These are phyloP conservation scores for Sarcophaga peregrina DNA, from an alignment of 1,140 invertebrate genomes.

Conservation along the genomic window DNA sequence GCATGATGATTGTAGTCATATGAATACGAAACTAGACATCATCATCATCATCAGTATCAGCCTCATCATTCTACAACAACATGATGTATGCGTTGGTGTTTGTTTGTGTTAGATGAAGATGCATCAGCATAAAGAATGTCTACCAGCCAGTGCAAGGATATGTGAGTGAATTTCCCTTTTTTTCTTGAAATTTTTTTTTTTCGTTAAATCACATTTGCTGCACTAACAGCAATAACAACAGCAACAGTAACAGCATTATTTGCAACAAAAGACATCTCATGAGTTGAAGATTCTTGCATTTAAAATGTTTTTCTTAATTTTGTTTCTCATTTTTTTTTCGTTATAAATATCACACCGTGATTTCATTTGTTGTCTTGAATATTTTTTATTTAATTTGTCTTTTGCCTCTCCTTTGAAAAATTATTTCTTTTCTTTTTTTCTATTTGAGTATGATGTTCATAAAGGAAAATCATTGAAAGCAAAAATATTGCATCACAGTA, in stretches of 20 bases:
- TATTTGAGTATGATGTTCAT: neutral
- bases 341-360: neutral
- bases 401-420: neutral
- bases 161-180: neutral
- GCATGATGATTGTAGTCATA: neutral
- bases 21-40: conserved; percentile 12
- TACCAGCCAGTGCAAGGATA: neutral
- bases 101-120: neutral
- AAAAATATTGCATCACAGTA: neutral
- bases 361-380: neutral
- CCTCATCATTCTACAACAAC: too few species aligned
- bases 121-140: neutral
- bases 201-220: neutral
- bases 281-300: neutral
- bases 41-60: neutral
- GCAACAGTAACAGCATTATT: neutral
- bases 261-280: neutral
- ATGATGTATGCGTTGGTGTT: neutral
- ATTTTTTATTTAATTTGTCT: neutral
- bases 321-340: neutral
- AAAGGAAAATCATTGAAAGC: neutral
- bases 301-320: neutral
- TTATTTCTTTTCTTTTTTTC: neutral
- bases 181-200: neutral
- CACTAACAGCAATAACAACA: neutral